Conservation (phyloP, 2,113 vertebrate species). For the Prunella fulvescens region DNA sequence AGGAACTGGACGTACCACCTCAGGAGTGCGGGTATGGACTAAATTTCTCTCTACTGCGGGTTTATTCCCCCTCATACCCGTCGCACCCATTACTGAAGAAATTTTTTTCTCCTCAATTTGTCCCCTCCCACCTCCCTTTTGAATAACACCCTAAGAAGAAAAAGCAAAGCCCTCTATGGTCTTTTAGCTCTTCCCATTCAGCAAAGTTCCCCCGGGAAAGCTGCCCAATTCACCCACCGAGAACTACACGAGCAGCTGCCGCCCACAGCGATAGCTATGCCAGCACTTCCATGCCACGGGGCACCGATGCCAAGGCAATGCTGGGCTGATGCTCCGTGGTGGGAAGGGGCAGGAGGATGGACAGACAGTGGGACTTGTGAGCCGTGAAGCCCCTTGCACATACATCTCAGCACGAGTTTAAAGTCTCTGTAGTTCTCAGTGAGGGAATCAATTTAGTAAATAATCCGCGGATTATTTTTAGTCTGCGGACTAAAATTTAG, state of each 20-base stretch:
- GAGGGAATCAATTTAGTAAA: slow-evolving; percentile 77
- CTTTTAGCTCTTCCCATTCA: slow-evolving; percentile 64
- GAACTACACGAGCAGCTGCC: slow-evolving; percentile 70
- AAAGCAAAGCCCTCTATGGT: slow-evolving; percentile 16
- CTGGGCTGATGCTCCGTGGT: slow-evolving; percentile 37
- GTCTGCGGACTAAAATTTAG: slow-evolving; percentile 85
- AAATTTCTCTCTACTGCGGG: slow-evolving; percentile 63
- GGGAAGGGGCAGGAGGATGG: slow-evolving; percentile 49
- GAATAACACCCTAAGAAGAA: slow-evolving; percentile 53
- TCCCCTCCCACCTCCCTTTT: slow-evolving; percentile 27
- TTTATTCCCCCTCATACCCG: slow-evolving; percentile 70
- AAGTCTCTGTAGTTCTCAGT: slow-evolving; percentile 76
- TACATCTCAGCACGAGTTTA: neutral
- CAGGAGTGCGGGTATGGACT: slow-evolving; percentile 76
- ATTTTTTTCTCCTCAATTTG: slow-evolving; percentile 49
- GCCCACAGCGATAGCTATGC: neutral
- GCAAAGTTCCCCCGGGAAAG: slow-evolving; percentile 66
- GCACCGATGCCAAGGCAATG: neutral
- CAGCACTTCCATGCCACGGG: slow-evolving; percentile 69
- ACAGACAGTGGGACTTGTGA: slow-evolving; percentile 5
- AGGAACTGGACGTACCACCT: slow-evolving; percentile 73
- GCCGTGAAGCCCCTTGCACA: slow-evolving; percentile 45
- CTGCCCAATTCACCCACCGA: slow-evolving; percentile 76
- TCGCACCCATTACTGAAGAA: slow-evolving; percentile 53
- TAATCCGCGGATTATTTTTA: slow-evolving; percentile 85